These are phyloP conservation scores for Bryconaethiops microstoma DNA, from an alignment of 2,797 vertebrate species.

Conservation along the genomic window DNA sequence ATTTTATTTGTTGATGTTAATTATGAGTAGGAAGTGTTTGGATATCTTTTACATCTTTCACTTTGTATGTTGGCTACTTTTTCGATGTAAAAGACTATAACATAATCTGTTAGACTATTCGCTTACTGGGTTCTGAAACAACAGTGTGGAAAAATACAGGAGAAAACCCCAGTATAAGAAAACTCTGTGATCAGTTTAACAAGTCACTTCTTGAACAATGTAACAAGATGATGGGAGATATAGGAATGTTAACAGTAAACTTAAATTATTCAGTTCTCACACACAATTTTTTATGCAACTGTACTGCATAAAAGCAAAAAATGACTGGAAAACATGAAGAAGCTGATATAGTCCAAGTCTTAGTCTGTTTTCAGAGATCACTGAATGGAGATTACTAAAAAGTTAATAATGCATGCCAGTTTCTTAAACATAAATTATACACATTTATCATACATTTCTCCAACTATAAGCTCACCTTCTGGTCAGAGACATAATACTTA, in stretches of 20 bases:
- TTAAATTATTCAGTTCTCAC: not conserved
- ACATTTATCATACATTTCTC: not conserved
- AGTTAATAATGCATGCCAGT: not conserved
- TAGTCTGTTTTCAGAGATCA: not conserved
- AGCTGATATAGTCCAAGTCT: not conserved
- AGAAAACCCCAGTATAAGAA: no score
- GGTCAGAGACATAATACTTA: constrained; percentile 63
- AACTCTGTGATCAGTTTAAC: not conserved
- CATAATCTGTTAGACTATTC: no score
- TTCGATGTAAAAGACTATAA: no score
- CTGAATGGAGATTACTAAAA: not conserved
- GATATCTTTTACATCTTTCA: no score
- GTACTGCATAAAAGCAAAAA: not conserved
- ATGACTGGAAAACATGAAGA: not conserved
- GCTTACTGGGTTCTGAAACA: not conserved
- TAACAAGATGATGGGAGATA: not conserved
- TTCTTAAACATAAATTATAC: not conserved
- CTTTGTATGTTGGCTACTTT: no score
- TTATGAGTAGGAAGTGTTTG: no score
- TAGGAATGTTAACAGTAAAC: not conserved
- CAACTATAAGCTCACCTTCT: not conserved
- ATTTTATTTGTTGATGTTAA: no score
- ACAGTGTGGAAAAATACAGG: no score
- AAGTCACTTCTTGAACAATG: not conserved
- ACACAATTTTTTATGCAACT: not conserved